Percentiles rank a stretch among this genome's conserved stretches.
phyloP scores from a whole-genome alignment of 2,888 invertebrate species.

The Phortica okadai region DNA sequence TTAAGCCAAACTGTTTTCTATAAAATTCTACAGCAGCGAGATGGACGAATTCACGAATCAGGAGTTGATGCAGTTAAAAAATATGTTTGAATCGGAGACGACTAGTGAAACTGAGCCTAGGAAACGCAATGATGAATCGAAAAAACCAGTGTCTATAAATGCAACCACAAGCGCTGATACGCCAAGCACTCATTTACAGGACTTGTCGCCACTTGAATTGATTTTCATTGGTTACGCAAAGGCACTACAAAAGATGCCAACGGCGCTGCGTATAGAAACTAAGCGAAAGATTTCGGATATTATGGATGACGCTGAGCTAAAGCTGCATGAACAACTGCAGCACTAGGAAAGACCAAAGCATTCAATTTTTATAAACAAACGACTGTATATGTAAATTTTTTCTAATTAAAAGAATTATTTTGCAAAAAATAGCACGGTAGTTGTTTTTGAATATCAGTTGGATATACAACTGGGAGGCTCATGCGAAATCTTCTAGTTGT shows the following conservation, averaged over 20 bases:
- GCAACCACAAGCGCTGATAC: too few species aligned
- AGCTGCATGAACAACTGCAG: slow-evolving; percentile 35
- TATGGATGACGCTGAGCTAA: slow-evolving; percentile 53
- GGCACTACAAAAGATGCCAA: slow-evolving; percentile 53
- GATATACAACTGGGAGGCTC: too few species aligned
- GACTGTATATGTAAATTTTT: too few species aligned
- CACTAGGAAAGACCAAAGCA: too few species aligned
- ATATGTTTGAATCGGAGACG: not conserved
- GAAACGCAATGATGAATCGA: not conserved
- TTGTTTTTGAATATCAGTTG: too few species aligned
- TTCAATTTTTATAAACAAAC: too few species aligned
- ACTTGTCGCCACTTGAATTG: slow-evolving; percentile 49
- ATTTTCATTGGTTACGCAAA: slow-evolving; percentile 56
- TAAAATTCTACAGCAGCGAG: slow-evolving; percentile 21
- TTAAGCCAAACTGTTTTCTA: too few species aligned
- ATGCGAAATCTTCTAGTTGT: too few species aligned
- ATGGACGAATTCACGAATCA: not conserved
- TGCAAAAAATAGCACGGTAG: too few species aligned
- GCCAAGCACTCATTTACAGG: slow-evolving; percentile 34
- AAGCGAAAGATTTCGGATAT: slow-evolving; percentile 54
- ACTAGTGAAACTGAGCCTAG: too few species aligned
- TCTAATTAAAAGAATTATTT: too few species aligned
- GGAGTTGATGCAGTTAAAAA: not conserved
- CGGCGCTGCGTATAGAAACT: slow-evolving; percentile 46
- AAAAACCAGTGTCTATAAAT: not conserved